These are phyloP conservation scores for Xenopus petersii DNA, from an alignment of 2,797 vertebrate genomes.

Conservation along the genomic window DNA sequence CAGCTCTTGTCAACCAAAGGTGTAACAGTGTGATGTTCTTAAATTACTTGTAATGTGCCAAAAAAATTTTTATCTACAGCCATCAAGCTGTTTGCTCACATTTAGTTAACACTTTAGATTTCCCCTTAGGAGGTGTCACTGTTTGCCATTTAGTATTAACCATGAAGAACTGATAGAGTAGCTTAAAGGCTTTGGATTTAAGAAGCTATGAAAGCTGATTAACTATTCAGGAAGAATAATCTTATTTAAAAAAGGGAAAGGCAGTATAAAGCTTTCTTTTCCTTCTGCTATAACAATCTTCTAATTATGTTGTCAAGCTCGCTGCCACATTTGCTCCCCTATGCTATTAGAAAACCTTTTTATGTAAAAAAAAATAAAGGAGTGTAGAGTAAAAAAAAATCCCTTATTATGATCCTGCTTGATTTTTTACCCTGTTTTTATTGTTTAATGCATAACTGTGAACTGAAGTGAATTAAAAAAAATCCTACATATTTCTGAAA, in stretches of 20 bases:
- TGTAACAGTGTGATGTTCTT: slow-evolving; percentile 71
- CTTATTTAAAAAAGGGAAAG: slow-evolving; percentile 67
- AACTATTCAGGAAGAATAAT: slow-evolving; percentile 75
- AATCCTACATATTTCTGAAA: no score
- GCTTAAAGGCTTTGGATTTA: slow-evolving; percentile 64
- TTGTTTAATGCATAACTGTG: no score
- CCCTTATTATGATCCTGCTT: slow-evolving; percentile 70
- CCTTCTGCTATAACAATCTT: slow-evolving; percentile 70
- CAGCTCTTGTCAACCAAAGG: slow-evolving; percentile 71
- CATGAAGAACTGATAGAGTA: slow-evolving; percentile 62
- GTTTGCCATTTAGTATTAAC: slow-evolving; percentile 64
- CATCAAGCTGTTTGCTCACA: slow-evolving; percentile 72
- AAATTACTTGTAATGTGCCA: slow-evolving; percentile 70
- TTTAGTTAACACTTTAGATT: slow-evolving; percentile 72
- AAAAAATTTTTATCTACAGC: slow-evolving; percentile 64
- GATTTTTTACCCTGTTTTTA: slow-evolving; percentile 51
- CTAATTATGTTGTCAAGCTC: slow-evolving; percentile 78
- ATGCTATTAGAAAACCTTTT: slow-evolving; percentile 69
- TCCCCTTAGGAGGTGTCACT: slow-evolving; percentile 69
- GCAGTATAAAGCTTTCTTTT: slow-evolving; percentile 68
- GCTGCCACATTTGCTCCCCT: slow-evolving; percentile 66
- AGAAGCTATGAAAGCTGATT: slow-evolving; percentile 70
- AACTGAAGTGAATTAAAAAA: no score
- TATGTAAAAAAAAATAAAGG: slow-evolving; percentile 67
- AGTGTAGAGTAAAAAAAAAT: not conserved